A percentile compares a stretch with the other conserved stretches of the same genome.
These are phyloP conservation scores for Aphodius sticticus DNA, from an alignment of 2,888 invertebrate genomes.

Conservation along the genomic window DNA sequence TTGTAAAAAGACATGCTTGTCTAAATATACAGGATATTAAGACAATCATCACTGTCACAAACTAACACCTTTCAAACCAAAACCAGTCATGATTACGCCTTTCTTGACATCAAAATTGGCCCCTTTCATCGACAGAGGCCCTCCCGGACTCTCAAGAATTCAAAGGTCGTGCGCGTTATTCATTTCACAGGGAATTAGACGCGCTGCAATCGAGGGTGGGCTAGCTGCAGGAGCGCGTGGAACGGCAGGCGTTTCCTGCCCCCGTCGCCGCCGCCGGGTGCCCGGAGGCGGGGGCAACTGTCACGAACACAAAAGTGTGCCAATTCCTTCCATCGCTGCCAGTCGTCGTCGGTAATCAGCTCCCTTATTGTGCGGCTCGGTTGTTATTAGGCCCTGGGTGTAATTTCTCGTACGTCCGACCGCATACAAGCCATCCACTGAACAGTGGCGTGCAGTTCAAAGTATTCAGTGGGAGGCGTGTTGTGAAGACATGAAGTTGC, in stretches of 20 bases:
- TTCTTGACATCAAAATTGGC: background rate
- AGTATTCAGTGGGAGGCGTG: background rate
- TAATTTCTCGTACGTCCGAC: background rate
- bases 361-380: background rate
- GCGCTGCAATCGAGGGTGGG: background rate
- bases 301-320: conserved; percentile 4
- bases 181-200: background rate
- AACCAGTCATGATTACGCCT: background rate
- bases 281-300: background rate
- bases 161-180: background rate
- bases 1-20: no score
- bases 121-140: background rate
- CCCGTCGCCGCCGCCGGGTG: background rate
- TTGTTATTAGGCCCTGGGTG: background rate
- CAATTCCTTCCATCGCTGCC: conserved; percentile 4
- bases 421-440: no score
- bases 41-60: background rate
- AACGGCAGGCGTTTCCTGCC: background rate
- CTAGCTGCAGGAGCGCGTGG: background rate
- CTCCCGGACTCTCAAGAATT: background rate
- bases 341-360: conserved; percentile 4
- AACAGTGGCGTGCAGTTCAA: background rate
- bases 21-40: background rate
- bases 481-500: background rate
- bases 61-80: background rate